Evolutionary conservation across 2,888 invertebrate genomes (phyloP).

Genomic region (Tenthredo livida): DNA sequence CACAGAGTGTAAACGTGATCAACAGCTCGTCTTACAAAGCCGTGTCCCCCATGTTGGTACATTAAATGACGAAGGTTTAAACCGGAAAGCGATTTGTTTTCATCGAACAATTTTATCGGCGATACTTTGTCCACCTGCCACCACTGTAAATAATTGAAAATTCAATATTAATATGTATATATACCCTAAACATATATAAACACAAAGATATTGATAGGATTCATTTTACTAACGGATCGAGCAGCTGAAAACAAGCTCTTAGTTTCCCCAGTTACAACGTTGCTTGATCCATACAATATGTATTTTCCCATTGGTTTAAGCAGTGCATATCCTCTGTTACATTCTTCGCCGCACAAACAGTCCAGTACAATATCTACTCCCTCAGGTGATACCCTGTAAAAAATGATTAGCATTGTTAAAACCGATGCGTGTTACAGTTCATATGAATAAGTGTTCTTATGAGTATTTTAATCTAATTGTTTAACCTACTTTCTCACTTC

Average conservation of each 20-base stretch:
- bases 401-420: constrained; percentile 43
- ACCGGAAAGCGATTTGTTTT: constrained; percentile 91
- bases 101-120: constrained; percentile 92
- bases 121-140: constrained; percentile 96
- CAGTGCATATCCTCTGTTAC: constrained; percentile 90
- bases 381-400: constrained; percentile 83
- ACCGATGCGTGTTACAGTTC: neutral
- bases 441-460: neutral
- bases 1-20: constrained; percentile 88
- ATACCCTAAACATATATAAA: neutral
- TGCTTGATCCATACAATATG: constrained; percentile 92
- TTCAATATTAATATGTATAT: neutral
- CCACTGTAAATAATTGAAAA: constrained; percentile 83
- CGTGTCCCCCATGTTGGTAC: constrained; percentile 88
- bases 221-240: constrained; percentile 86
- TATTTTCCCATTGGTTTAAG: constrained; percentile 94
- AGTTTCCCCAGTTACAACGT: constrained; percentile 94
- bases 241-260: constrained; percentile 95
- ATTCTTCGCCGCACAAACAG: constrained; percentile 93
- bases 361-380: constrained; percentile 94
- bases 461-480: neutral
- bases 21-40: constrained; percentile 86
- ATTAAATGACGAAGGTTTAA: constrained; percentile 91
- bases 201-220: constrained; percentile 33
- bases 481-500: constrained; percentile 90